phyloP scores from a whole-genome alignment of 2,888 invertebrate genomes.

The Tigriopus californicus region DNA sequence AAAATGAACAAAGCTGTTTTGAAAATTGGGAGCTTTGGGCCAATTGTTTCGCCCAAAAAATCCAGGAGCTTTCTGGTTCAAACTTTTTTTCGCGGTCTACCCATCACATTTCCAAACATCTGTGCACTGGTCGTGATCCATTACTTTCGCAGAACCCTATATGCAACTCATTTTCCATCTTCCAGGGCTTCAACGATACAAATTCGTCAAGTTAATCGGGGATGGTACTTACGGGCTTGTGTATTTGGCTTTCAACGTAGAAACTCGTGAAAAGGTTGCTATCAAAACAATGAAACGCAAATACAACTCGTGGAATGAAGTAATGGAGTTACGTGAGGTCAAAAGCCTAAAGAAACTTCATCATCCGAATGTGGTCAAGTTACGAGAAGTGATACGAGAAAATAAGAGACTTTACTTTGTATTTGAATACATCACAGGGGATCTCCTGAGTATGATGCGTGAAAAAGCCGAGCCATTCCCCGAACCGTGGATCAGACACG shows the following conservation, averaged over 20 bases:
- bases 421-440: slow-evolving; percentile 40
- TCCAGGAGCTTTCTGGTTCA: too few relatives aligned
- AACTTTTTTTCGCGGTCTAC: too few relatives aligned
- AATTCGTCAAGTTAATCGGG: slow-evolving; percentile 17
- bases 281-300: slow-evolving; percentile 35
- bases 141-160: too few relatives aligned
- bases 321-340: slow-evolving; percentile 36
- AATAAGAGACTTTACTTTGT: slow-evolving; percentile 37
- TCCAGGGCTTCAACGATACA: slow-evolving; percentile 17
- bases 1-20: too few relatives aligned
- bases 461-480: slow-evolving; percentile 22
- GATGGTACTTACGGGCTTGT: slow-evolving; percentile 18
- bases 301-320: slow-evolving; percentile 39
- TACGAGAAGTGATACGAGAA: slow-evolving; percentile 37
- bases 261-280: slow-evolving; percentile 20
- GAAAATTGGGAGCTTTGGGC: too few relatives aligned
- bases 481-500: slow-evolving; percentile 2
- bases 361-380: slow-evolving; percentile 37
- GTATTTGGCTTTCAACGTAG: slow-evolving; percentile 16
- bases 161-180: too few relatives aligned
- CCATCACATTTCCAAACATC: too few relatives aligned
- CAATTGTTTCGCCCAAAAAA: too few relatives aligned
- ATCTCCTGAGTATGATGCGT: slow-evolving; percentile 38
- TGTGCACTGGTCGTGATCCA: too few relatives aligned
- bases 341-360: slow-evolving; percentile 37